Evolutionary conservation across 2,888 invertebrate genomes (phyloP).

Genomic region (Automeris io): DNA sequence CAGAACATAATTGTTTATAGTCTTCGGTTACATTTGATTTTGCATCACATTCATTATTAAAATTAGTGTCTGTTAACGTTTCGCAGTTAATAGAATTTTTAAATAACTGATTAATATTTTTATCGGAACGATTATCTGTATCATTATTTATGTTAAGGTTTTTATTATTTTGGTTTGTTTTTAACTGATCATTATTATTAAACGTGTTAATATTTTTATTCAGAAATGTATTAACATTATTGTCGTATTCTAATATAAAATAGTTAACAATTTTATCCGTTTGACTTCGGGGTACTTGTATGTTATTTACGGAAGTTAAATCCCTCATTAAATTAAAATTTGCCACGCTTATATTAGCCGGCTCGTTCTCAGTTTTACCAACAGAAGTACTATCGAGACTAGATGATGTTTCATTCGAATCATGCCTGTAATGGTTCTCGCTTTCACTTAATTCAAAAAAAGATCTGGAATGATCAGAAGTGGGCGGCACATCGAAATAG

Average conservation of each 20-base stretch:
- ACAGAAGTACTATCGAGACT: background rate
- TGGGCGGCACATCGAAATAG: slow-evolving; percentile 54
- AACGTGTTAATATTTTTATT: background rate
- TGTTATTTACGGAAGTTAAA: slow-evolving; percentile 42
- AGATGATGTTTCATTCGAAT: background rate
- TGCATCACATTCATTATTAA: slow-evolving; percentile 13
- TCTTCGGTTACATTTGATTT: slow-evolving; percentile 7
- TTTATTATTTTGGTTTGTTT: background rate
- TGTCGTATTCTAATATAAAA: slow-evolving; percentile 51
- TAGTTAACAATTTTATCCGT: slow-evolving; percentile 48
- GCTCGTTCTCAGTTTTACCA: slow-evolving; percentile 26
- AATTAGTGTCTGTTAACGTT: background rate
- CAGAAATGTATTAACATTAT: slow-evolving; percentile 9
- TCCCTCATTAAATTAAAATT: slow-evolving; percentile 48
- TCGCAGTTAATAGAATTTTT: slow-evolving; percentile 1
- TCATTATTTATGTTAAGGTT: slow-evolving; percentile 7
- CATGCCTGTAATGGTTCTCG: slow-evolving; percentile 19
- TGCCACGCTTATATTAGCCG: slow-evolving; percentile 24
- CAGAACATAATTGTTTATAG: slow-evolving; percentile 17
- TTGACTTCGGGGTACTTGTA: slow-evolving; percentile 35
- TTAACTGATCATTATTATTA: background rate
- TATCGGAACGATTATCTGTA: slow-evolving; percentile 9
- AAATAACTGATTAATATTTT: slow-evolving; percentile 11
- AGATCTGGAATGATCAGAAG: slow-evolving; percentile 57
- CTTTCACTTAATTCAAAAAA: slow-evolving; percentile 66